Evolutionary conservation across 2,888 invertebrate species (phyloP).

Genomic region (Axea sp.): DNA sequence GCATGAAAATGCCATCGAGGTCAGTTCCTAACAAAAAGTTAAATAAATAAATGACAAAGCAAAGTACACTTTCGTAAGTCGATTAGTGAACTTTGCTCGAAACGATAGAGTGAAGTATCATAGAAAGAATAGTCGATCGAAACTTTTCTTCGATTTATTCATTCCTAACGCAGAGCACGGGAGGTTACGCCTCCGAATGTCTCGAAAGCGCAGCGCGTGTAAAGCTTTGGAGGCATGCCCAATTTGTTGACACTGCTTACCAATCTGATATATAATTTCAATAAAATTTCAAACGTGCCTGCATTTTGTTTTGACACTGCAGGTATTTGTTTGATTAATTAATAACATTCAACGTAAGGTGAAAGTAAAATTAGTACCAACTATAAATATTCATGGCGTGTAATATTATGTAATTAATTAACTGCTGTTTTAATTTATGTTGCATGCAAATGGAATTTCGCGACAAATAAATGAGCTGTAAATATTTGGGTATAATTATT

Average conservation of each 20-base stretch:
- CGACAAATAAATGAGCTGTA: no score
- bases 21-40: constrained; percentile 53
- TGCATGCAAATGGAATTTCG: no score
- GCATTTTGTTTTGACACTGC: no score
- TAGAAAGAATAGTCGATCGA: constrained; percentile 53
- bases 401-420: no score
- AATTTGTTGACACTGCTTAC: constrained; percentile 34
- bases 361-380: no score
- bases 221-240: constrained; percentile 51
- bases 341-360: no score
- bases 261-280: no score
- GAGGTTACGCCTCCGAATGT: constrained; percentile 15
- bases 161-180: constrained; percentile 55
- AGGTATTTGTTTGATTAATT: no score
- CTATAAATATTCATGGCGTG: no score
- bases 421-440: no score
- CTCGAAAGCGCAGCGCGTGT: constrained; percentile 38
- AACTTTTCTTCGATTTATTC: constrained; percentile 56
- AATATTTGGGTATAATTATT: no score
- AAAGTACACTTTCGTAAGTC: constrained; percentile 61
- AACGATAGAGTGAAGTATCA: constrained; percentile 52
- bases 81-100: constrained; percentile 58
- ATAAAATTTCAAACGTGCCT: no score
- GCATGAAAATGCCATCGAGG: constrained; percentile 55
- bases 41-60: constrained; percentile 61